These are phyloP conservation scores for Dicentrarchus labrax DNA, from an alignment of 2,113 vertebrate genomes.

Conservation along the genomic window DNA sequence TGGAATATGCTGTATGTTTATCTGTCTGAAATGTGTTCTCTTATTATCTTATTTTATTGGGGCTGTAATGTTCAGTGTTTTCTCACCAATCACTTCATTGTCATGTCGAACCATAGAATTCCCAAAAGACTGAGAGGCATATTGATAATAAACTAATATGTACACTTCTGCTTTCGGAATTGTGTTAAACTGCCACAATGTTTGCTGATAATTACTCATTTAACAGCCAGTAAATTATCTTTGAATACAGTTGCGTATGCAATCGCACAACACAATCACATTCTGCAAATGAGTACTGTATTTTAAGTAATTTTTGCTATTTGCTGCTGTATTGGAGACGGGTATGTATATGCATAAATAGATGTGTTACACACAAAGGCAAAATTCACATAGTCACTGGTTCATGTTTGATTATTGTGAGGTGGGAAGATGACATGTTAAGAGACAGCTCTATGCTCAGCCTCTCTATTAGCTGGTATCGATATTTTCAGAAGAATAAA, in stretches of 20 bases:
- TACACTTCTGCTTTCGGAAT: slow-evolving; percentile 5
- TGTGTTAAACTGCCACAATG: slow-evolving; percentile 6
- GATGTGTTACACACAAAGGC: slow-evolving; percentile 9
- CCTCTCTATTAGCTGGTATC: slow-evolving; percentile 57
- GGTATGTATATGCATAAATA: slow-evolving; percentile 19
- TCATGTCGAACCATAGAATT: not conserved
- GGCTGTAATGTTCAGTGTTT: not conserved
- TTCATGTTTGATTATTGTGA: slow-evolving; percentile 64
- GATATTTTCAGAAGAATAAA: slow-evolving; percentile 58
- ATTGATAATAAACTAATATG: slow-evolving; percentile 30
- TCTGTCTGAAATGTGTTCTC: slow-evolving; percentile 33
- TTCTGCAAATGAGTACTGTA: slow-evolving; percentile 24
- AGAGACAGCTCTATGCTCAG: slow-evolving; percentile 54
- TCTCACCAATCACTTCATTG: no score
- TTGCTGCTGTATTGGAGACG: slow-evolving; percentile 20
- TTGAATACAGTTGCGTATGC: not conserved
- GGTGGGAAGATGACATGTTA: slow-evolving; percentile 43
- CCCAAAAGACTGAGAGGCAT: not conserved
- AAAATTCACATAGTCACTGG: slow-evolving; percentile 43
- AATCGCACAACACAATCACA: no score
- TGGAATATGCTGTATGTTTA: slow-evolving; percentile 5
- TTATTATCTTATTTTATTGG: not conserved
- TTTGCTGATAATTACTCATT: slow-evolving; percentile 34
- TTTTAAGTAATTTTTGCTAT: slow-evolving; percentile 32
- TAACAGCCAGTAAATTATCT: slow-evolving; percentile 17